Evolutionary conservation across 2,797 vertebrate species (phyloP), one percentile per base, ranked within the genome.

Genomic region (Myiothlypis chrysogaster): DNA sequence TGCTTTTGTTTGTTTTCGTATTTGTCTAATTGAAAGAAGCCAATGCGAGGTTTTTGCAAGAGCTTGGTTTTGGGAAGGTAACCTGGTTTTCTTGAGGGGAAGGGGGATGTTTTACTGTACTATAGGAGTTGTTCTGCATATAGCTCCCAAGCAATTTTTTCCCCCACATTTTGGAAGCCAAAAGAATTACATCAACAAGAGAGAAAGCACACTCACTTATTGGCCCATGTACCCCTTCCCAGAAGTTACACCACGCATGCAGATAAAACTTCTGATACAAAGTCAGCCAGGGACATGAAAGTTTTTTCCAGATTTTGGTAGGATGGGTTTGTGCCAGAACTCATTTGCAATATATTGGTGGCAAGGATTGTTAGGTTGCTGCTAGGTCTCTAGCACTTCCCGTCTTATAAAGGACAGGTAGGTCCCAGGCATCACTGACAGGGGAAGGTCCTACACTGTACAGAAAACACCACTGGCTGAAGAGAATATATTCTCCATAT

Each of bases 141-240:
- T 14, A 41, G 8, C 15, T 70, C 27, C 9, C 22, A 57, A 53
- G 21, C 8, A 46, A 8, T 5, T 39, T 44, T 14, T 0, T 0
- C 3, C 39, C 32, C 14, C 25, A 27, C 17, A 6, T 6, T 70
- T 55, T 41, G 27, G 53, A 88, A 83, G 9, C 20, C 13, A 22
- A 56, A 76, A 30, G 1, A 23, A 69, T 80, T 44, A 15, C 34
- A 13, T 32, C 13, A 30, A 2, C 13, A 22, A 22, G 11, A 25
- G 52, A 55, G 64, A 65, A 22, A 60, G 21, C 5, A 3, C 8
- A 10, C 27, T 81, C 0, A 1, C 25, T 80, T 66, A 17, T 6
- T 39, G 39, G 61, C 34, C 50, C 0, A 0, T 32, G 28, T 32
- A 15, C 19, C 27, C 37, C 24, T 66, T 83, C 41, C 23, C 41